These are phyloP conservation scores for Halotydeus destructor DNA, from an alignment of 1,140 invertebrate species.

Conservation along the genomic window DNA sequence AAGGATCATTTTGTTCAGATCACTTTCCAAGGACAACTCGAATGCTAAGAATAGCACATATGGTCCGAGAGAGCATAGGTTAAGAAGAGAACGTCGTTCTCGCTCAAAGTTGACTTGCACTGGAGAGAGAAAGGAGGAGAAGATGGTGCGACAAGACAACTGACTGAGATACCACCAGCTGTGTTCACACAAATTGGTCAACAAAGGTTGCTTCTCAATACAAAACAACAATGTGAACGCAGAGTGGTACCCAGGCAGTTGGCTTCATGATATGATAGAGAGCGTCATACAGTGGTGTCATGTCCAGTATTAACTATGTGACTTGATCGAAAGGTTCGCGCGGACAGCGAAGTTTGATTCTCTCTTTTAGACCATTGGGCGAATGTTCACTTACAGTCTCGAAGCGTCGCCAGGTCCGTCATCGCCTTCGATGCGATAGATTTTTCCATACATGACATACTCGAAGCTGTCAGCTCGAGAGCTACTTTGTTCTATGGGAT, in stretches of 20 bases:
- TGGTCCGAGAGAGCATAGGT: too few relatives aligned
- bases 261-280: slow-evolving; percentile 20
- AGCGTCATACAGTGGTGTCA: too few relatives aligned
- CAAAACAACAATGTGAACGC: slow-evolving; percentile 52
- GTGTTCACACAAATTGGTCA: slow-evolving; percentile 56
- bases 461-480: slow-evolving; percentile 88
- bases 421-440: slow-evolving; percentile 92
- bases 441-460: slow-evolving; percentile 99
- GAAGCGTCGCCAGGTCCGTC: slow-evolving; percentile 69
- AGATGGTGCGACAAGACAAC: too few relatives aligned
- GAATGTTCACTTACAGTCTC: slow-evolving; percentile 41
- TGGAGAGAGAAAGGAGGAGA: too few relatives aligned
- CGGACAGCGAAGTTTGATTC: not conserved
- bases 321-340: too few relatives aligned
- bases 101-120: too few relatives aligned
- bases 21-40: too few relatives aligned
- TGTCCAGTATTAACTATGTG: too few relatives aligned
- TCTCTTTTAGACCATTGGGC: not conserved
- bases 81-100: too few relatives aligned
- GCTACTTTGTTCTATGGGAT: slow-evolving; percentile 52
- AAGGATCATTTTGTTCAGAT: too few relatives aligned
- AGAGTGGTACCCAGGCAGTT: slow-evolving; percentile 76
- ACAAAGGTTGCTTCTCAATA: not conserved
- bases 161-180: slow-evolving; percentile 96
- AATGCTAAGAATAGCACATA: too few relatives aligned